phyloP scores from a whole-genome alignment of 1,140 invertebrate genomes.

The Hydropsyche tenuis region DNA sequence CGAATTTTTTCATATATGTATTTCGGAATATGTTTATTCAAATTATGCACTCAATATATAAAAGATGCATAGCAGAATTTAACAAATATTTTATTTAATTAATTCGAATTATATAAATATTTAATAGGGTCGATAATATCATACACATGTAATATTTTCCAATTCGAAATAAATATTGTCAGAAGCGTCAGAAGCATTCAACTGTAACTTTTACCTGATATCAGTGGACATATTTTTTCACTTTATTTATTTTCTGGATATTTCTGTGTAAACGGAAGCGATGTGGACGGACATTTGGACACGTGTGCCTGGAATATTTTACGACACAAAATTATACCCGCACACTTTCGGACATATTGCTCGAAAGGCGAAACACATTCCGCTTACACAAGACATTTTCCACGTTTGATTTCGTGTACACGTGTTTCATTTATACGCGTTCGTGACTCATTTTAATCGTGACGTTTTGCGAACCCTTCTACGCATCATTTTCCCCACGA shows the following conservation, averaged over 20 bases:
- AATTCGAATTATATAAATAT: too few relatives aligned
- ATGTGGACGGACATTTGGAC: constrained; percentile 26
- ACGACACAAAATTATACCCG: constrained; percentile 24
- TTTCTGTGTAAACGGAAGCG: constrained; percentile 30
- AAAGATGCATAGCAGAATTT: too few relatives aligned
- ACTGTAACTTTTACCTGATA: not conserved
- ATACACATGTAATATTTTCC: too few relatives aligned
- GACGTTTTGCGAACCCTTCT: not conserved
- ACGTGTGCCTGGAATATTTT: constrained; percentile 36
- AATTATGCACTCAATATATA: too few relatives aligned
- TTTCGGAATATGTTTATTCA: too few relatives aligned
- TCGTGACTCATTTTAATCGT: not conserved
- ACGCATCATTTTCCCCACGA: not conserved
- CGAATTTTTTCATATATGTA: not conserved
- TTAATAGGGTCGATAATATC: too few relatives aligned
- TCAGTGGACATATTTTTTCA: not conserved
- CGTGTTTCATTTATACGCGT: not conserved
- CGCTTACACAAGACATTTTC: constrained; percentile 21
- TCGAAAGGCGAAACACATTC: constrained; percentile 17
- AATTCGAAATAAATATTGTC: not conserved
- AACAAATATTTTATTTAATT: too few relatives aligned
- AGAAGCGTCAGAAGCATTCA: not conserved
- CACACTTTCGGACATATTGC: constrained; percentile 15
- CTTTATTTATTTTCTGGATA: not conserved
- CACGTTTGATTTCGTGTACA: constrained; percentile 13